Evolutionary conservation across 2,888 invertebrate species (phyloP).

Genomic region (Lingula anatina): DNA sequence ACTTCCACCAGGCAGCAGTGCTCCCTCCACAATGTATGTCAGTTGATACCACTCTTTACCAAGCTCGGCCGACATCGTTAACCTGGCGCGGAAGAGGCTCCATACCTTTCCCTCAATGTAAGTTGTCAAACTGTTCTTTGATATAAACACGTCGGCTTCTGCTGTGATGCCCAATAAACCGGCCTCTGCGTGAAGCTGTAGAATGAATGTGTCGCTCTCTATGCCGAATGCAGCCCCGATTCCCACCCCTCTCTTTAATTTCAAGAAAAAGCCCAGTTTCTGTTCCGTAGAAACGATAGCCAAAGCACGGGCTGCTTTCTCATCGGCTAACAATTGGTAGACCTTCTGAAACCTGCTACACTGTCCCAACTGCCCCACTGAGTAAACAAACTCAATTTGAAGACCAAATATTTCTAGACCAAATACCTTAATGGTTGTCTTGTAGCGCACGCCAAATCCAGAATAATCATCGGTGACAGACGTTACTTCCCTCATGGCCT

Average conservation of each 20-base stretch:
- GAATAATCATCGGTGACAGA: too few species aligned
- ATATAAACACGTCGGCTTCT: not conserved
- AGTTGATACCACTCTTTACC: too few species aligned
- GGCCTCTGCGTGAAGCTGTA: not conserved
- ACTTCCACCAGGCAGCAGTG: not conserved
- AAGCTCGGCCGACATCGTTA: not conserved
- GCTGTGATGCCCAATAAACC: not conserved
- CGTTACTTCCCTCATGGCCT: too few species aligned
- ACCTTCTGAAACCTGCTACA: slow-evolving; percentile 11
- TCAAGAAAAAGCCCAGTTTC: too few species aligned
- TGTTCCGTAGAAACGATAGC: too few species aligned
- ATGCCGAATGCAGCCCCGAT: not conserved
- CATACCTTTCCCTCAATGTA: not conserved
- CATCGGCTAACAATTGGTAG: not conserved
- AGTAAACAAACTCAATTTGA: slow-evolving; percentile 13
- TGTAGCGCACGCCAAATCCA: slow-evolving; percentile 1
- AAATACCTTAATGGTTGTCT: not conserved
- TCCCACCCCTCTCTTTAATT: not conserved
- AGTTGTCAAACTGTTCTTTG: not conserved
- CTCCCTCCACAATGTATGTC: not conserved
- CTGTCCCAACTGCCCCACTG: slow-evolving; percentile 2
- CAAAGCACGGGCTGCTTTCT: too few species aligned
- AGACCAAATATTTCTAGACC: slow-evolving; percentile 2
- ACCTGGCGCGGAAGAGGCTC: not conserved
- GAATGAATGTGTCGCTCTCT: not conserved